Base-by-base conservation (phyloP, 2,113 vertebrate genomes). In the Emydura subglobosa region DNA sequence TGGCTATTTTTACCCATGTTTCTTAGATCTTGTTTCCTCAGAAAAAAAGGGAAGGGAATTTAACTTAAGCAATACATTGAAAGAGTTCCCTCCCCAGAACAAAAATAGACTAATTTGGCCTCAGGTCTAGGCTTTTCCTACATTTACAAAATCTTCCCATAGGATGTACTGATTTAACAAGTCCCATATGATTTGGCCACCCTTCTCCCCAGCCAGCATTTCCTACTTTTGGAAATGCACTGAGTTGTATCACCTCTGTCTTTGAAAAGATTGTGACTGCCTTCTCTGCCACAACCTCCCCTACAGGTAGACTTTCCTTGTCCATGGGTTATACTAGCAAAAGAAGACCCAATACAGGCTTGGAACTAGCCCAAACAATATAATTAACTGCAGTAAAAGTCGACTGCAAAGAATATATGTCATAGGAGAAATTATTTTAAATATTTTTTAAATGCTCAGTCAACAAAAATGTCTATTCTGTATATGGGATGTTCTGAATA, bases 1-100 rank as follows among this genome's bases (percentile, higher is more conserved):
- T 61, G 42, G 81, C 91, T 95, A 96, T 76, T 89, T 97, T 94
- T 86, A 95, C 16, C 84, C 88, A 85, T 53, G 80, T 92, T 91
- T 95, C 87, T 93, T 95, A 97, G 95, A 96, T 83, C 96, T 95
- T 92, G 54, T 94, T 96, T 98, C 92, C 82, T 93, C 53, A 95
- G 93, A 97, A 96, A 95, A 5, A 93, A 5, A 93, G 42, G 79
- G 86, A 61, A 96, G 17, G 95, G 34, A 97, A 96, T 95, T 96
- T 83, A 96, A 80, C 87, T 96, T 81, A 97, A 90, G 81, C 83
- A 95, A 82, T 94, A 96, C 78, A 94, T 92, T 96, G 92, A 93
- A 97, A 82, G 49, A 24, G 93, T 96, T 95, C 97, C 95, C 2
- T 61, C 84, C 91, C 57, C 74, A 92, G 91, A 92, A 87, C 74